Evolutionary conservation across 2,113 vertebrate genomes (phyloP).

Genomic region (Pelvicachromis taeniatus): DNA sequence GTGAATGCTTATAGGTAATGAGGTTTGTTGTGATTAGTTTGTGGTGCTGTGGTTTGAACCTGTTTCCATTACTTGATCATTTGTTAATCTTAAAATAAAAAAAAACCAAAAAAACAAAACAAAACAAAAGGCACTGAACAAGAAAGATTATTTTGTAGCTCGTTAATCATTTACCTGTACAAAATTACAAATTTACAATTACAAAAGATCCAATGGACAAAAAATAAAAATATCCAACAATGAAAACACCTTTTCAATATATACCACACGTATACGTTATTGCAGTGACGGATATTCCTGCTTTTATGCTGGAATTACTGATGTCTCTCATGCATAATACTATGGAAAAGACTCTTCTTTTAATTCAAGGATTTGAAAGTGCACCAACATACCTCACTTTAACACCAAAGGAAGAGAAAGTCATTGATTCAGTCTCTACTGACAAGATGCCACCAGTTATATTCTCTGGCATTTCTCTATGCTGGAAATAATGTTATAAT

Average conservation of each 20-base stretch:
- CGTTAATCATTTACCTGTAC: neutral
- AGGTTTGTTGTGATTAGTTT: neutral
- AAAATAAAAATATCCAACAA: neutral
- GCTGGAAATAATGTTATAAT: slow-evolving; percentile 73
- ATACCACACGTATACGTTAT: neutral
- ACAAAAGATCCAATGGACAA: slow-evolving; percentile 4
- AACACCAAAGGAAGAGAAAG: slow-evolving; percentile 62
- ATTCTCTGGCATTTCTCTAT: slow-evolving; percentile 64
- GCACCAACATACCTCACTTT: slow-evolving; percentile 46
- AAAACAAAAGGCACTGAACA: neutral
- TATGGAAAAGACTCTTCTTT: slow-evolving; percentile 45
- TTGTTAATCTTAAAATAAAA: neutral
- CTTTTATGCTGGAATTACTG: slow-evolving; percentile 35
- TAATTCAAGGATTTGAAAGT: slow-evolving; percentile 57
- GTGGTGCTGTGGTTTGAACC: neutral
- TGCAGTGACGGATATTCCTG: slow-evolving; percentile 20
- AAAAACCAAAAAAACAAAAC: neutral
- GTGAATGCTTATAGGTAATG: neutral
- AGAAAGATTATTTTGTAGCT: neutral
- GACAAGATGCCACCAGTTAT: slow-evolving; percentile 68
- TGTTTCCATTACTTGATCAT: neutral
- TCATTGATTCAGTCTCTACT: slow-evolving; percentile 60
- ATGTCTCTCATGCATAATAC: slow-evolving; percentile 53
- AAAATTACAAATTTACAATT: neutral
- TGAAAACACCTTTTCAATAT: slow-evolving; percentile 10